These are phyloP conservation scores for Euspilapteryx auroguttella DNA, from an alignment of 2,888 invertebrate genomes.

Conservation along the genomic window DNA sequence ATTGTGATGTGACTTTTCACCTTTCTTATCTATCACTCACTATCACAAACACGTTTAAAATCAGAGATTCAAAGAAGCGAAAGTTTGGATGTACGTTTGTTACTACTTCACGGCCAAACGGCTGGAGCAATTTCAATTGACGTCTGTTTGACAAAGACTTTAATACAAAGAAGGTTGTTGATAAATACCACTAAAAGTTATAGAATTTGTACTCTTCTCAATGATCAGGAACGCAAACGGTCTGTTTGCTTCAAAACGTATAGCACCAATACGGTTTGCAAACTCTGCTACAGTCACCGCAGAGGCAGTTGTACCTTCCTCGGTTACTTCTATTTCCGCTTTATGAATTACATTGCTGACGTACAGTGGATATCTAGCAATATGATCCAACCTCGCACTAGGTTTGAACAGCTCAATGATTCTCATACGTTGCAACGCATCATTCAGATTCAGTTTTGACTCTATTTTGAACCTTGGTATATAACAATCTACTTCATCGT, in stretches of 20 bases:
- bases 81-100: too few relatives aligned
- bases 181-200: slow-evolving; percentile 44
- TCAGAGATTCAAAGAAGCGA: too few relatives aligned
- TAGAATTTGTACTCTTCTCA: slow-evolving; percentile 58
- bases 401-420: slow-evolving; percentile 64
- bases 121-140: too few relatives aligned
- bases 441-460: slow-evolving; percentile 58
- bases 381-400: slow-evolving; percentile 26
- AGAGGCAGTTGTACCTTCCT: slow-evolving; percentile 71
- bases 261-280: slow-evolving; percentile 52
- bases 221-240: slow-evolving; percentile 71
- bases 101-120: too few relatives aligned
- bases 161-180: slow-evolving; percentile 31
- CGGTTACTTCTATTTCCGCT: slow-evolving; percentile 73
- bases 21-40: too few relatives aligned
- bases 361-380: slow-evolving; percentile 51
- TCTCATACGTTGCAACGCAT: slow-evolving; percentile 35
- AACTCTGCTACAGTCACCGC: slow-evolving; percentile 58
- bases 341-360: slow-evolving; percentile 68
- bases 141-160: slow-evolving; percentile 5
- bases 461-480: slow-evolving; percentile 65
- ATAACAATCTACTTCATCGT: slow-evolving; percentile 66
- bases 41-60: too few relatives aligned
- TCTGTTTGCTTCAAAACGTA: slow-evolving; percentile 64
- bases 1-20: too few relatives aligned